Evolutionary conservation across 2,797 vertebrate species (phyloP), one percentile per base, ranked within the genome.

Genomic region (Hafferia zeledoni): DNA sequence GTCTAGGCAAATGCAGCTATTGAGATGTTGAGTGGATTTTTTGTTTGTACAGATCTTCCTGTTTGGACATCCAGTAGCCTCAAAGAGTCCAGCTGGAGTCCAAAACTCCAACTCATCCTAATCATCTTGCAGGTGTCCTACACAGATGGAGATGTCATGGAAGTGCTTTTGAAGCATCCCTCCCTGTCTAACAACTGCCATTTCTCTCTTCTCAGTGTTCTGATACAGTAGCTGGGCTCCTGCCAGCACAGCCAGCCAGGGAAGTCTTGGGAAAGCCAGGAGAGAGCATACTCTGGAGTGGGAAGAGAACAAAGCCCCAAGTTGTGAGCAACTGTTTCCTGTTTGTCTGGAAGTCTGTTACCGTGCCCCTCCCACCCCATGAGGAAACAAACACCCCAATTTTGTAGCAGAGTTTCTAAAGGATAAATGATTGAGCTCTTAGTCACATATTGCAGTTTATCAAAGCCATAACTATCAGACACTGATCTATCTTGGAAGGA

Each of bases 121-220:
- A 79, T 94, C 47, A 31, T 75, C 59, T 78, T 92, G 77, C 91
- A 94, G 81, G 49, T 96, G 78, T 79, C 55, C 63, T 63, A 52
- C 63, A 24, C 84, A 95, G 95, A 90, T 83, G 89, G 92, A 87
- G 39, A 59, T 56, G 81, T 76, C 75, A 84, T 53, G 75, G 70
- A 89, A 82, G 63, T 82, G 91, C 39, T 86, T 92, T 72, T 74
- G 87, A 87, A 70, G 67, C 35, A 39, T 14, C 67, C 18, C 55
- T 94, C 33, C 44, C 13, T 61, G 5, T 50, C 35, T 55, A 47
- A 63, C n/a, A 78, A 17, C 24, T 10, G 17, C 41, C 0, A 17
- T 76, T 93, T 90, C 69, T 83, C 17, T 41, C 57, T 68, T 69
- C 68, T 82, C 44, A 24, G 4, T 15, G 11, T 72, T 84, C 47